Conservation (phyloP, 2,888 invertebrate species). For the Globia sparganii region DNA sequence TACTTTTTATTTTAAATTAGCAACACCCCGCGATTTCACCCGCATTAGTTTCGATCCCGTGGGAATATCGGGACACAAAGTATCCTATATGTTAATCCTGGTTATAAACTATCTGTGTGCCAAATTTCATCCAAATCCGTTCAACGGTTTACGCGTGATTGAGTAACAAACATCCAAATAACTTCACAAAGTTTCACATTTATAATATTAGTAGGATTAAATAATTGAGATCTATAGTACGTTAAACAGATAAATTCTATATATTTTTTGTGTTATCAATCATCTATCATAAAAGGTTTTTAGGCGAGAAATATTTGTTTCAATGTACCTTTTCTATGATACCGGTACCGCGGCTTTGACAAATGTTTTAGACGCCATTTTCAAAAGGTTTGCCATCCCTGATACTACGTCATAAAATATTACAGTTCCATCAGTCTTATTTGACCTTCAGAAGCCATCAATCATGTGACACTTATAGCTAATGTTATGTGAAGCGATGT, state of each 20-base stretch:
- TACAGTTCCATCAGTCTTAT: constrained; percentile 51
- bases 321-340: neutral
- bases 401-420: constrained; percentile 53
- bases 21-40: too few species aligned
- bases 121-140: too few species aligned
- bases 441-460: constrained; percentile 55
- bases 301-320: neutral
- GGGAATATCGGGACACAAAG: too few species aligned
- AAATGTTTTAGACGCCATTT: neutral
- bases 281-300: neutral
- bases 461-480: constrained; percentile 44
- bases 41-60: too few species aligned
- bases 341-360: rapidly evolving
- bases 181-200: too few species aligned
- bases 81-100: too few species aligned
- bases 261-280: neutral
- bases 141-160: too few species aligned
- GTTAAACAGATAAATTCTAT: neutral
- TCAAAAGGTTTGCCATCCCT: constrained; percentile 19
- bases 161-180: too few species aligned
- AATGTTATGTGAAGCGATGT: constrained; percentile 30
- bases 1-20: neutral
- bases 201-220: too few species aligned
- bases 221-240: neutral
- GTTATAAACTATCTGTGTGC: too few species aligned